A percentile compares a stretch with the other conserved stretches of the same genome.
Evolutionary conservation across 2,113 vertebrate genomes (phyloP).

Genomic region (Varanus salvator): DNA sequence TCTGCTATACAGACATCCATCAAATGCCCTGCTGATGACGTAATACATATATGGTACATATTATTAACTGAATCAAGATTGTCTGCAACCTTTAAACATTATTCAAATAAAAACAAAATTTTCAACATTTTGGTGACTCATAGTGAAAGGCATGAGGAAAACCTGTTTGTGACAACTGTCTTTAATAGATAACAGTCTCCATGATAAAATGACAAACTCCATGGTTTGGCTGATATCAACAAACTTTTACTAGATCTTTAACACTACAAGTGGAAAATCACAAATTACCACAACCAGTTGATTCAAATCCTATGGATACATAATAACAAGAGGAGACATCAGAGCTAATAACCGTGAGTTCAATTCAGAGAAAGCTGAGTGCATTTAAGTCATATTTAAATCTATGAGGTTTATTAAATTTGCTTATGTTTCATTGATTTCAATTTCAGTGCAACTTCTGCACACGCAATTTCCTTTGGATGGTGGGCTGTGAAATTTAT

Average conservation of each 20-base stretch:
- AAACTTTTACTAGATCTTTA: background rate
- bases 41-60: background rate
- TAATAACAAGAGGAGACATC: background rate
- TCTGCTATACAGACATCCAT: accelerated
- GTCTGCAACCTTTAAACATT: background rate
- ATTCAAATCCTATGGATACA: background rate
- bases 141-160: background rate
- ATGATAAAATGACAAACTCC: accelerated
- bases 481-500: background rate
- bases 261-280: too few species aligned
- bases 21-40: background rate
- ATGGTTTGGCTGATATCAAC: background rate
- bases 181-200: background rate
- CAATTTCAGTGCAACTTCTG: background rate
- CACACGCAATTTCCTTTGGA: background rate
- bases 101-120: background rate
- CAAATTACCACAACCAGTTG: background rate
- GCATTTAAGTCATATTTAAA: slow-evolving; percentile 9
- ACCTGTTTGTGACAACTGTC: background rate
- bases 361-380: background rate
- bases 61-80: background rate
- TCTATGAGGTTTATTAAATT: background rate
- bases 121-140: background rate
- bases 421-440: background rate
- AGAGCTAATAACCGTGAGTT: background rate